Conservation (phyloP, 2,888 invertebrate genomes). For the Tetragonula carbonaria region DNA sequence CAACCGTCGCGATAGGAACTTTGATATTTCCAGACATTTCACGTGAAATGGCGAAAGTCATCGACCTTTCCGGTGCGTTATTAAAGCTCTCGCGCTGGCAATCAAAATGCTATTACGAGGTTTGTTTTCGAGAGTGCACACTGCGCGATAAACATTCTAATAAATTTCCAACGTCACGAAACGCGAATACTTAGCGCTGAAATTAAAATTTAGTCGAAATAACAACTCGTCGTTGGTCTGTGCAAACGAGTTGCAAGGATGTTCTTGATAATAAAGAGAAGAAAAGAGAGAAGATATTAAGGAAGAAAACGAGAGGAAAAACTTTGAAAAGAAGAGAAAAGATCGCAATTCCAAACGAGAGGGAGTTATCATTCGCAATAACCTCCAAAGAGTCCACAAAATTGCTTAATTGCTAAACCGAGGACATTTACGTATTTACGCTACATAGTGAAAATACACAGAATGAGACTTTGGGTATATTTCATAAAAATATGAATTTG, state of each 20-base stretch:
- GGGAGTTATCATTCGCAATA: neutral
- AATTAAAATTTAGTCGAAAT: too few relatives aligned
- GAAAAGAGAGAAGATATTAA: too few relatives aligned
- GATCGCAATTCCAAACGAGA: neutral
- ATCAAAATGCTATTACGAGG: constrained; percentile 52
- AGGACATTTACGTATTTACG: too few relatives aligned
- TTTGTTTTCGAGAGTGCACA: constrained; percentile 13
- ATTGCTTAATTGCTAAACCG: neutral
- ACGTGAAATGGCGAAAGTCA: neutral
- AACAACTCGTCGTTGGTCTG: too few relatives aligned
- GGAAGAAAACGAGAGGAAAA: too few relatives aligned
- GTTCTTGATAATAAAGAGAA: too few relatives aligned
- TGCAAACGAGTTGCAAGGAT: too few relatives aligned
- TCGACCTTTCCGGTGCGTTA: constrained; percentile 8
- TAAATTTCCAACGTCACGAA: constrained; percentile 49
- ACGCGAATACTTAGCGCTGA: too few relatives aligned
- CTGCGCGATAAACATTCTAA: constrained; percentile 51
- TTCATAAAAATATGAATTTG: constrained; percentile 5
- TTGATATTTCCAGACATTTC: constrained; percentile 2
- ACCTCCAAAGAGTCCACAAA: neutral
- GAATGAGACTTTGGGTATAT: neutral
- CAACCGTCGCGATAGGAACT: neutral
- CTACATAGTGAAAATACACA: neutral
- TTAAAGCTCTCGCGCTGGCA: constrained; percentile 41
- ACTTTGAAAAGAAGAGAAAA: neutral